Evolutionary conservation across 1,140 invertebrate genomes (phyloP), one percentile per base, ranked within the genome.

Genomic region (Trachymyrmex septentrionalis): DNA sequence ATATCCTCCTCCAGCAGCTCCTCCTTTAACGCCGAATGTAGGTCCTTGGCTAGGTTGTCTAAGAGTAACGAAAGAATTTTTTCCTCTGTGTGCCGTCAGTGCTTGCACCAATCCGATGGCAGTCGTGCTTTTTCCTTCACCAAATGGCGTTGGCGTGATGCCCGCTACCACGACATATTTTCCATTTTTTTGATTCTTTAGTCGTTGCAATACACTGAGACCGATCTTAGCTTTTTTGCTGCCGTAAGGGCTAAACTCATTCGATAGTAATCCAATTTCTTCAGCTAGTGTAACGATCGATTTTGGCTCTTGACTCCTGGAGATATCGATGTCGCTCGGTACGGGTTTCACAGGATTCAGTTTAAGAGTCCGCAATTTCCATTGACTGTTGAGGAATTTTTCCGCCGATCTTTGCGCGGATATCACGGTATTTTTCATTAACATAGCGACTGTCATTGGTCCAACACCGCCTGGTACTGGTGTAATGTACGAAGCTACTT

Each of bases 11-110:
- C 99, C 99, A 78, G 99, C 98, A 64, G 99, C 99, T 16, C 99
- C 99, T 66, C 98, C 99, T 96, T 99, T 99, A 61, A 99, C 99
- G 19, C 99, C 99, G 95, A 99, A 99, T 2, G 99, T 99, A 1
- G 99, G 99, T 30, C 99, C 99, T 95, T 99, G 99, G 50, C 99
- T 99, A 0, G 99, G 99, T 94, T 99, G 99, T n/a, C 99, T 96
- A 69, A 99, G 97, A 93, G 98, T 99, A 7, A 98, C 99, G 94
- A 99, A 97, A 0, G 98, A 97, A 96, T 99, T 99, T 89, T 96
- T 97, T 5, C 97, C 96, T 86, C 97, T 96, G 92, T 99, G 98
- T 5, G 98, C 98, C 2, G 97, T 97, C 12, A 99, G 95, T 10
- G 99, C 99, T 95, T 99, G 99, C 12, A 97, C 97, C 71, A 99